phyloP scores from a whole-genome alignment of 2,888 invertebrate species.

The Erebia palarica region DNA sequence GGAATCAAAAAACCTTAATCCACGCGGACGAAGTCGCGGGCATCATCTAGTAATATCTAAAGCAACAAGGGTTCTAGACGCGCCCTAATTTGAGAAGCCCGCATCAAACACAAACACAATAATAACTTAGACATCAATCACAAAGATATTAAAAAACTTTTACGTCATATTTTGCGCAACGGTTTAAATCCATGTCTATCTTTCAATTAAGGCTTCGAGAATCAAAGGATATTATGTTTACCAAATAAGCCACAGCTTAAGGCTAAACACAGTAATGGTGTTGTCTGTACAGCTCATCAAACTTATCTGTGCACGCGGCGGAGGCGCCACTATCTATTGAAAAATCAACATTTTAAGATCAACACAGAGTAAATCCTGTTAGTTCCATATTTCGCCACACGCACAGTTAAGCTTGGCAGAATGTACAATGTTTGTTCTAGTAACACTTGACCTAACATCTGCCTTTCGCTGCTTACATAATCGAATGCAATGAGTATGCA shows the following conservation, averaged over 20 bases:
- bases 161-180: background rate
- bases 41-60: too few species aligned
- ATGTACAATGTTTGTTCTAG: slow-evolving; percentile 15
- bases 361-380: too few species aligned
- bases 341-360: too few species aligned
- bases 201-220: background rate
- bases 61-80: too few species aligned
- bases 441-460: slow-evolving; percentile 24
- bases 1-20: too few species aligned
- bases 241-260: slow-evolving; percentile 12
- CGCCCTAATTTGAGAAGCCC: too few species aligned
- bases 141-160: background rate
- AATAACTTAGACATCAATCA: too few species aligned
- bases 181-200: background rate
- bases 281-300: background rate
- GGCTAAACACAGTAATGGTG: slow-evolving; percentile 3
- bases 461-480: slow-evolving; percentile 24
- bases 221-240: slow-evolving; percentile 6
- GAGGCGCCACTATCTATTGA: too few species aligned
- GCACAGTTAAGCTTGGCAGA: background rate
- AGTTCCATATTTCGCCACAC: too few species aligned
- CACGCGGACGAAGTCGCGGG: too few species aligned
- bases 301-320: too few species aligned
- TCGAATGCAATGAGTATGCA: slow-evolving; percentile 14
- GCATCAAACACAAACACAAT: too few species aligned